These are phyloP conservation scores for Protomyctophum bolini DNA, from an alignment of 2,113 vertebrate genomes.

Conservation along the genomic window DNA sequence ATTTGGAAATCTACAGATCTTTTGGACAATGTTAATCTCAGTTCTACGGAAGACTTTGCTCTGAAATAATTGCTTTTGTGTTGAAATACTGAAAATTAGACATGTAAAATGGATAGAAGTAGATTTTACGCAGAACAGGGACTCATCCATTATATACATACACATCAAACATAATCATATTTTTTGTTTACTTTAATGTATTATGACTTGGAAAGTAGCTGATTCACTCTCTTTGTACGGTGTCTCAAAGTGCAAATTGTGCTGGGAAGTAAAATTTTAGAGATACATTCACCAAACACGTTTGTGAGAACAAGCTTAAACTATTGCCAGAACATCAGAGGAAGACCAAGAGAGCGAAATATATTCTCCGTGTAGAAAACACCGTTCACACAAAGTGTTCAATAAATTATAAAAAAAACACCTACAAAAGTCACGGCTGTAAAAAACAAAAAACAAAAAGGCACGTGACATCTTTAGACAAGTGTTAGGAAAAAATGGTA, in stretches of 20 bases:
- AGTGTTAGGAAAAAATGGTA: slow-evolving; percentile 74
- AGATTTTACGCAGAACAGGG: neutral
- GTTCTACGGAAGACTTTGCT: neutral
- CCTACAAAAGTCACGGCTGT: slow-evolving; percentile 83
- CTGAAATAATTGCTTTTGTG: slow-evolving; percentile 8
- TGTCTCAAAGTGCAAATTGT: slow-evolving; percentile 70
- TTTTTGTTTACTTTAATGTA: slow-evolving; percentile 19
- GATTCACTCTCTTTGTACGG: slow-evolving; percentile 20
- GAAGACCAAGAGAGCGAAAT: slow-evolving; percentile 85
- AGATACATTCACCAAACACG: slow-evolving; percentile 45
- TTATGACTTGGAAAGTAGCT: slow-evolving; percentile 10
- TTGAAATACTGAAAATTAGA: slow-evolving; percentile 9
- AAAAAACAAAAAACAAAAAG: slow-evolving; percentile 79
- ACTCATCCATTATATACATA: neutral
- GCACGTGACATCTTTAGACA: slow-evolving; percentile 88
- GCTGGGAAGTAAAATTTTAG: slow-evolving; percentile 63
- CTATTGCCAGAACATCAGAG: slow-evolving; percentile 85
- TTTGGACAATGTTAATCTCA: slow-evolving; percentile 14
- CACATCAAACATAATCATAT: slow-evolving; percentile 11
- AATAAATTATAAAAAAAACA: slow-evolving; percentile 83
- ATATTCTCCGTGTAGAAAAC: slow-evolving; percentile 71
- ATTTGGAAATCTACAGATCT: slow-evolving; percentile 50
- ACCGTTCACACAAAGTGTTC: slow-evolving; percentile 75
- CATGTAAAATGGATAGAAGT: neutral
- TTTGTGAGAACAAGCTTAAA: slow-evolving; percentile 65